phyloP scores from a whole-genome alignment of 2,797 vertebrate species.

The Syngnathus rostellatus region DNA sequence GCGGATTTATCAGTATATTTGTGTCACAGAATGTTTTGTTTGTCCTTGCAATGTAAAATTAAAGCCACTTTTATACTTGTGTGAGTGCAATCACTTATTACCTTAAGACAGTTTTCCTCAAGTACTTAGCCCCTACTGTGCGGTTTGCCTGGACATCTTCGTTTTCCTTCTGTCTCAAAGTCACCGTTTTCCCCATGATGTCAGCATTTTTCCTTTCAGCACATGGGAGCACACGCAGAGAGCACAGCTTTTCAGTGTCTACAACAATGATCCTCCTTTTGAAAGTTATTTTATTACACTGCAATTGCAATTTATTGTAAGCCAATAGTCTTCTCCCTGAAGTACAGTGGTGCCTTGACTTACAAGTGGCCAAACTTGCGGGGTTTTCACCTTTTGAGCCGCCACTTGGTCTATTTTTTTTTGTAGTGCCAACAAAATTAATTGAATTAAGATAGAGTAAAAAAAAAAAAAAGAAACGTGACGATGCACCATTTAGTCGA shows the following conservation, averaged over 20 bases:
- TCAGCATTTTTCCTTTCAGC: slow-evolving; percentile 59
- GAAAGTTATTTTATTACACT: too few species aligned
- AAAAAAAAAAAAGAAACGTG: too few species aligned
- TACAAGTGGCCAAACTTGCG: too few species aligned
- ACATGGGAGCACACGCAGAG: slow-evolving; percentile 19
- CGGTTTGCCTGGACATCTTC: slow-evolving; percentile 62
- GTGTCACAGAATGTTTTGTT: neutral
- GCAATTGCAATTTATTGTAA: too few species aligned
- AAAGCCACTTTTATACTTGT: neutral
- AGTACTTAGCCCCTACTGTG: slow-evolving; percentile 65
- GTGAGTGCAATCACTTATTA: slow-evolving; percentile 31
- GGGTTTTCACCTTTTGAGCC: too few species aligned
- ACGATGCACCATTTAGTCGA: too few species aligned
- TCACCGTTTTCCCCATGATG: slow-evolving; percentile 45
- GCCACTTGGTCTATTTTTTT: too few species aligned
- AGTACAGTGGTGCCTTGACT: too few species aligned
- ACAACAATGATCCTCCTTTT: neutral
- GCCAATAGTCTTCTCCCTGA: neutral
- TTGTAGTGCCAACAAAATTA: too few species aligned
- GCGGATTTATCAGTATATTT: neutral
- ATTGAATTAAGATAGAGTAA: too few species aligned
- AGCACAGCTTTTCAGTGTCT: neutral
- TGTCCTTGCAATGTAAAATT: neutral
- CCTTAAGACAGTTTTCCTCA: slow-evolving; percentile 78
- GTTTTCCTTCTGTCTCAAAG: slow-evolving; percentile 51